Evolutionary conservation across 2,113 vertebrate genomes (phyloP), one percentile per base, ranked within the genome.

Genomic region (Australoheros scitulus): DNA sequence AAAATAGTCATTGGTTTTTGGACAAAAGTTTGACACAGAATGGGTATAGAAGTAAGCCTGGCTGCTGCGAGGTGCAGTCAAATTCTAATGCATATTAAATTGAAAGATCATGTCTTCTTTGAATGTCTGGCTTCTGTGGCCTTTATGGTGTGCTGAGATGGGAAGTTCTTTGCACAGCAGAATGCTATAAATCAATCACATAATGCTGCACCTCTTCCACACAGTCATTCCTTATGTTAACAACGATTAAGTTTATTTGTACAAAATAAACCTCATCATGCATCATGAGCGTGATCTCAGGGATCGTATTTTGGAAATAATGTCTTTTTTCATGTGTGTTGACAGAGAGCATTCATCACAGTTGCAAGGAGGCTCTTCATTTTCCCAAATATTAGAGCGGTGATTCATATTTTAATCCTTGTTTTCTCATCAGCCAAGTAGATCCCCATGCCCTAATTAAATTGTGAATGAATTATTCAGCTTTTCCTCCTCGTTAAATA

Each of bases 391-490:
- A 34, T 38, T 70, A 11, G 57, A 79, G 85, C 59, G 1, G 58
- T 81, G 77, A 89, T 83, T 88, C 86, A 84, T 80, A 77, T 79
- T 88, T 87, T 61, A 82, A 87, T 79, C 18, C 36, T 84, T 93
- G 87, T 90, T 89, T 89, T 78, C 38, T 76, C 61, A 74, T 24
- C 76, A 84, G 77, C 74, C 65, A 91, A 72, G 47, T 55, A 72
- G 86, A 80, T 68, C 61, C 47, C 76, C 32, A 3, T 76, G 55
- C 81, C 81, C 43, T 87, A 91, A 94, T 92, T 88, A 86, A 70
- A 87, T 47, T 58, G 58, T 57, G 24, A 41, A 89, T 93, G 34
- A 90, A 93, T 92, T 76, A 92, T 93, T 92, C 82, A 91, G 55
- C 70, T 77, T 61, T 60, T 26, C 15, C 47, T 80, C 79, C 9